Conservation (phyloP, 2,113 vertebrate genomes). For the Trematomus loennbergii region DNA sequence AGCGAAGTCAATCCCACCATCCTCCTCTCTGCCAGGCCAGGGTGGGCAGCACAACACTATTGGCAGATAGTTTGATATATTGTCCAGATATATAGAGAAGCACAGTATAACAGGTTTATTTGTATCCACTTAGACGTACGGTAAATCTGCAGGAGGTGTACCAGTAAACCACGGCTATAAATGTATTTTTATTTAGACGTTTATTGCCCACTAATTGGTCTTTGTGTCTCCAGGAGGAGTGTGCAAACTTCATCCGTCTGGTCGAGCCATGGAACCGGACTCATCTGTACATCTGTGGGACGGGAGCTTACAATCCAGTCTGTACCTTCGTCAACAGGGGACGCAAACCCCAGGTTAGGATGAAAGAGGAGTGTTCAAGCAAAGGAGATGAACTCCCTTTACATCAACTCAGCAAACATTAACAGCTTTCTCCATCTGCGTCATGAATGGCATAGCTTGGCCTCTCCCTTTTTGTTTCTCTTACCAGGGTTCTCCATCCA, state of each 20-base stretch:
- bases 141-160: conserved; percentile 9
- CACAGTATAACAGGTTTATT: conserved; percentile 17
- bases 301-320: conserved; percentile 96
- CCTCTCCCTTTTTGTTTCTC: conserved; percentile 3
- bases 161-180: neutral
- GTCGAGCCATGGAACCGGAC: conserved; percentile 99
- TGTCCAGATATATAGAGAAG: conserved; percentile 26
- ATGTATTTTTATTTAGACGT: conserved; percentile 7
- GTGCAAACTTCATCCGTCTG: conserved; percentile 96
- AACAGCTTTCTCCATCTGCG: conserved; percentile 33
- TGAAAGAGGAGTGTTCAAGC: neutral
- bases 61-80: conserved; percentile 42
- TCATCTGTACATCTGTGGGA: conserved; percentile 95
- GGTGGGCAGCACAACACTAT: conserved; percentile 13
- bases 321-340: conserved; percentile 95
- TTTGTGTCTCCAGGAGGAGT: conserved; percentile 88
- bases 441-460: conserved; percentile 12
- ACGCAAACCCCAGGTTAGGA: conserved; percentile 93
- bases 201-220: conserved; percentile 7
- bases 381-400: neutral
- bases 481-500: conserved; percentile 39
- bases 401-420: neutral
- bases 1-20: conserved; percentile 14
- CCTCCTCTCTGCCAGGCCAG: conserved; percentile 32
- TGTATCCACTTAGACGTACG: conserved; percentile 5